Conservation (phyloP, 2,113 vertebrate species). For the Ailurus styani region DNA sequence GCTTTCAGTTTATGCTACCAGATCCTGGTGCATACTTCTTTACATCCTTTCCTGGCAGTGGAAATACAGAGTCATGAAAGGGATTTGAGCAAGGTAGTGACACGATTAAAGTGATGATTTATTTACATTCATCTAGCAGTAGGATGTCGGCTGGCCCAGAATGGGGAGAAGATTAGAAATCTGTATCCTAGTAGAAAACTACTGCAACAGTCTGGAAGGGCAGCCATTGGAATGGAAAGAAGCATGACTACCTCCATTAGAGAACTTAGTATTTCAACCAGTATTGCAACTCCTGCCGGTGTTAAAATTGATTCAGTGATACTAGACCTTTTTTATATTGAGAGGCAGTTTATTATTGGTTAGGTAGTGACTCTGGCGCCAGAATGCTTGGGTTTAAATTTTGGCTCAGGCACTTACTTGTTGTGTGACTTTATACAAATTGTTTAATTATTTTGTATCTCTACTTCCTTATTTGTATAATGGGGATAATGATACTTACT, state of each 20-base stretch:
- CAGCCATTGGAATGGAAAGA: neutral
- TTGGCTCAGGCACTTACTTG: neutral
- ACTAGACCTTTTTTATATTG: neutral
- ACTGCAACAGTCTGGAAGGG: neutral
- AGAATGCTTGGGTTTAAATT: slow-evolving; percentile 1
- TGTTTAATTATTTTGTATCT: neutral
- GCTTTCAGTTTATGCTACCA: neutral
- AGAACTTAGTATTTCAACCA: neutral
- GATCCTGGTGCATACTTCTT: neutral
- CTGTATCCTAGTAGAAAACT: neutral
- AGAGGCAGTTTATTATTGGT: neutral
- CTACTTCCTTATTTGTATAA: neutral
- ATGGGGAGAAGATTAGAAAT: neutral
- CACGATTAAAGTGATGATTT: neutral
- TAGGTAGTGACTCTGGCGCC: neutral
- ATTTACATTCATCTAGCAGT: neutral
- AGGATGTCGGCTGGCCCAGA: neutral
- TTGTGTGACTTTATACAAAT: neutral
- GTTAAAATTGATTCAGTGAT: neutral
- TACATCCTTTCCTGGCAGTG: neutral
- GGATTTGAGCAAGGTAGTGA: neutral
- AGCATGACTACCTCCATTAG: neutral
- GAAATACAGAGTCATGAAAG: neutral
- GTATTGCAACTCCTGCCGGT: neutral
- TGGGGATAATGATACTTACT: neutral